Percentiles rank a stretch among this genome's conserved stretches.
Evolutionary conservation across 2,797 vertebrate genomes (phyloP).

Genomic region (Sebastiscus albofasciatus): DNA sequence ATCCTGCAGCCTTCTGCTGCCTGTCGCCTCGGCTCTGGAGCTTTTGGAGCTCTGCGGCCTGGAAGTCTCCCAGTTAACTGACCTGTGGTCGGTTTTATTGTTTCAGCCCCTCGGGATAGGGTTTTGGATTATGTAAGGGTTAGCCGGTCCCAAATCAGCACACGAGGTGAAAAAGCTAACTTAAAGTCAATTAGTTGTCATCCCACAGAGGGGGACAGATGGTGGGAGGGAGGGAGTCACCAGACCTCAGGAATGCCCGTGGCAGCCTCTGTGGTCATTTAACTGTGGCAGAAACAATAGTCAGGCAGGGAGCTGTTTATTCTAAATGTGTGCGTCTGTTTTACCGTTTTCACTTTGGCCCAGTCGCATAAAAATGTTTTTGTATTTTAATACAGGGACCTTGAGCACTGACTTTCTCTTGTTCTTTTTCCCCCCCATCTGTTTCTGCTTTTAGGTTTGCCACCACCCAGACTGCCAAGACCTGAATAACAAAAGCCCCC

Average conservation of each 20-base stretch:
- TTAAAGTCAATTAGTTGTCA: constrained; percentile 55
- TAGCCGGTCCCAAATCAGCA: constrained; percentile 54
- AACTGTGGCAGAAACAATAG: constrained; percentile 60
- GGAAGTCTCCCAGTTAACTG: constrained; percentile 18
- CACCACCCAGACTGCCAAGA: constrained; percentile 90
- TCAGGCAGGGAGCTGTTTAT: constrained; percentile 45
- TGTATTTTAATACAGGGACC: background rate
- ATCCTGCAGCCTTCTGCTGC: constrained; percentile 76
- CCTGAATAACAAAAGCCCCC: constrained; percentile 86
- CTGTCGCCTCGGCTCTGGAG: constrained; percentile 7
- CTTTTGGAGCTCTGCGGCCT: background rate
- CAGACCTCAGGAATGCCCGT: constrained; percentile 56
- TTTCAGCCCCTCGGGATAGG: background rate
- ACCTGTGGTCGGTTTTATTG: constrained; percentile 41
- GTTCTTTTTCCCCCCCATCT: background rate
- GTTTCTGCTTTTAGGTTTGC: constrained; percentile 85
- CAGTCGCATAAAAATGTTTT: constrained; percentile 4
- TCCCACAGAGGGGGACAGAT: constrained; percentile 47
- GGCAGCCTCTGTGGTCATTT: constrained; percentile 50
- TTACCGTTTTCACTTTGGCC: constrained; percentile 27
- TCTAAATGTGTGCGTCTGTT: constrained; percentile 42
- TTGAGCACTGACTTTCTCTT: constrained; percentile 11
- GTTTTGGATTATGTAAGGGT: constrained; percentile 27
- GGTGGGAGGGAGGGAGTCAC: constrained; percentile 40
- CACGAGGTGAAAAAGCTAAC: constrained; percentile 37